phyloP scores from a whole-genome alignment of 1,140 invertebrate species.

The Drosophila watanabei region DNA sequence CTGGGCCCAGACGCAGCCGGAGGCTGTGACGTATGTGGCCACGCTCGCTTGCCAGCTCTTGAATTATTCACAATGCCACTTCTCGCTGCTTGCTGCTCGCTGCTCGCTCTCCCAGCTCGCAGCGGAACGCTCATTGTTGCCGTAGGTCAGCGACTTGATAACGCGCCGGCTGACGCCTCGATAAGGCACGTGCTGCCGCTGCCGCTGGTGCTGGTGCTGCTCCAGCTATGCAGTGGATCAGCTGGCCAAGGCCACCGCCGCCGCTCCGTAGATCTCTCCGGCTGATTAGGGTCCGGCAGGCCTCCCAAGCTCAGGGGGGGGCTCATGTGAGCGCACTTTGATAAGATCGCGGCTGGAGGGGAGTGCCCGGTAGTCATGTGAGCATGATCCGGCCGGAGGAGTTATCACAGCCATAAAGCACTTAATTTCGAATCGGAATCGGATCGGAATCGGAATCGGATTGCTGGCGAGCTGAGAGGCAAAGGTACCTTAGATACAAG shows the following conservation, averaged over 20 bases:
- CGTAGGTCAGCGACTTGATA: constrained; percentile 79
- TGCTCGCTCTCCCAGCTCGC: background rate
- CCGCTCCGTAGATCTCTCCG: background rate
- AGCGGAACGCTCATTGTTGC: constrained; percentile 35
- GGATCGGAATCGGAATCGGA: background rate
- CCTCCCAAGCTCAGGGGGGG: background rate
- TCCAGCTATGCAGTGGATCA: constrained; percentile 13
- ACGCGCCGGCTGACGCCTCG: constrained; percentile 18
- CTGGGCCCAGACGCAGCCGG: constrained; percentile 15
- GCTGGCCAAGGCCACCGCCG: constrained; percentile 30
- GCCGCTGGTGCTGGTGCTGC: background rate
- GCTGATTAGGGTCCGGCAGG: constrained; percentile 7
- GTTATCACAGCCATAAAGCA: constrained; percentile 9
- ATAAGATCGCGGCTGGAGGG: background rate
- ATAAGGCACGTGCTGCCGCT: constrained; percentile 50
- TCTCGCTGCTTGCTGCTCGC: background rate
- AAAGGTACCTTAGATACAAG: background rate
- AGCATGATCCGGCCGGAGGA: constrained; percentile 13
- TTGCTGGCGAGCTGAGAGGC: background rate
- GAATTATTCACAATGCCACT: background rate
- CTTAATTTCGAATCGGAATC: background rate
- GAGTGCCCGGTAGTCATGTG: constrained; percentile 18
- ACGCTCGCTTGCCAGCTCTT: background rate
- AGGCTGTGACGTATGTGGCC: constrained; percentile 19
- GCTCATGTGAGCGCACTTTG: constrained; percentile 24